Percentiles rank a stretch among this genome's conserved stretches.
These are phyloP conservation scores for Arenaria interpres DNA, from an alignment of 2,113 vertebrate genomes.

Conservation along the genomic window DNA sequence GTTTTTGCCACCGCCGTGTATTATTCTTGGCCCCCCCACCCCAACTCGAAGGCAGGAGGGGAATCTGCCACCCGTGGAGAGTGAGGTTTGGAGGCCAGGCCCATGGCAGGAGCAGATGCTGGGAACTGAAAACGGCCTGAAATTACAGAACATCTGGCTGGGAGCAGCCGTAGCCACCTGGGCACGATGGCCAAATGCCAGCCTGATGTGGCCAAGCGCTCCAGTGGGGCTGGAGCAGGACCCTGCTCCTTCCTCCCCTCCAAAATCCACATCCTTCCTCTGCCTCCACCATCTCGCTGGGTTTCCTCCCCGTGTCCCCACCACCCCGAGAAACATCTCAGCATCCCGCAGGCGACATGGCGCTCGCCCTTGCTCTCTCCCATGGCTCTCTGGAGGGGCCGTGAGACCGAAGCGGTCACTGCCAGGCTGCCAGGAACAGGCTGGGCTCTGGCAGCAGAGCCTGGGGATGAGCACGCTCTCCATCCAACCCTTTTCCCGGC, in stretches of 20 bases:
- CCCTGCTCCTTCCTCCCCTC: not conserved
- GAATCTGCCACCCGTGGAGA: not conserved
- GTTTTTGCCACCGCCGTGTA: fast-evolving
- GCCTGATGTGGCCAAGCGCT: fast-evolving
- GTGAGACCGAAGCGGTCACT: fast-evolving
- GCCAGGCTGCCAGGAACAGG: not conserved
- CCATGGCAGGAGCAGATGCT: not conserved
- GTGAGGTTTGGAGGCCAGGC: not conserved
- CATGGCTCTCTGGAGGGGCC: fast-evolving
- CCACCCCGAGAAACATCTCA: not conserved
- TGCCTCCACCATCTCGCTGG: not conserved
- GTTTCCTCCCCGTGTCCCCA: not conserved
- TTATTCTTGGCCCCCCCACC: not conserved
- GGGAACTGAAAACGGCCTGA: not conserved
- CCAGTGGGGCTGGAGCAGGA: not conserved
- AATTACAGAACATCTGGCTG: not conserved
- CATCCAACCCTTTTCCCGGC: not conserved
- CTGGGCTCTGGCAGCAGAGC: not conserved
- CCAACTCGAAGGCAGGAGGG: not conserved
- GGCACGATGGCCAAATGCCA: not conserved
- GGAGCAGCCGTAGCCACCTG: not conserved
- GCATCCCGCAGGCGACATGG: fast-evolving
- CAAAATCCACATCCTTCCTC: not conserved
- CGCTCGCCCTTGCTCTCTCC: not conserved
- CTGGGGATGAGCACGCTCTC: fast-evolving